Conservation (phyloP, 2,888 invertebrate genomes). For the Xylota segnis region DNA sequence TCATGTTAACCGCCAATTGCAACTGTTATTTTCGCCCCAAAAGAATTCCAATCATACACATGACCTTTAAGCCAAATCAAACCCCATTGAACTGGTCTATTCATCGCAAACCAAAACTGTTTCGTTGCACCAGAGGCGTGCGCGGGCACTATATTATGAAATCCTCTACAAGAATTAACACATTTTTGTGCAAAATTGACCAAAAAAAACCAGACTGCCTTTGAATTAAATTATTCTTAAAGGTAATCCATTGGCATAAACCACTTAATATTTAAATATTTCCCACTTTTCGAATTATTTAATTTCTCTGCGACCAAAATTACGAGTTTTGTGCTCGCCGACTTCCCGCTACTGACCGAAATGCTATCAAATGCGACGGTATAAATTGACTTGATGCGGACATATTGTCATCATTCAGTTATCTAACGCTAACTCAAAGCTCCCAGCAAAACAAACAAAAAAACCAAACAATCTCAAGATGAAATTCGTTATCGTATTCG, state of each 20-base stretch:
- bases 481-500: conserved; percentile 82
- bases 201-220: conserved; percentile 32
- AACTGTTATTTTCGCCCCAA: not conserved
- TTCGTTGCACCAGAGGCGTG: not conserved
- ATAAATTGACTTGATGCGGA: conserved; percentile 49
- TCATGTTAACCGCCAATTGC: not conserved
- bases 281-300: conserved; percentile 34
- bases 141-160: conserved; percentile 21
- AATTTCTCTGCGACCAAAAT: conserved; percentile 29
- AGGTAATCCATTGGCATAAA: conserved; percentile 45
- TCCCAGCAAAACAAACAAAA: conserved; percentile 49
- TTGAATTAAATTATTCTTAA: conserved; percentile 42
- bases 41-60: conserved; percentile 2
- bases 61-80: conserved; percentile 16
- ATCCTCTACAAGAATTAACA: conserved; percentile 20
- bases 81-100: not conserved
- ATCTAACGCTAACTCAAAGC: conserved; percentile 45
- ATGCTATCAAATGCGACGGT: conserved; percentile 34
- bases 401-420: conserved; percentile 60
- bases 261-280: conserved; percentile 54
- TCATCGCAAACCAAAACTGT: conserved; percentile 6
- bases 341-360: conserved; percentile 20
- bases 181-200: conserved; percentile 2
- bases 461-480: conserved; percentile 79
- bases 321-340: conserved; percentile 27